Evolutionary conservation across 2,888 invertebrate species (phyloP).

Genomic region (Melikaiella ostensackeni): DNA sequence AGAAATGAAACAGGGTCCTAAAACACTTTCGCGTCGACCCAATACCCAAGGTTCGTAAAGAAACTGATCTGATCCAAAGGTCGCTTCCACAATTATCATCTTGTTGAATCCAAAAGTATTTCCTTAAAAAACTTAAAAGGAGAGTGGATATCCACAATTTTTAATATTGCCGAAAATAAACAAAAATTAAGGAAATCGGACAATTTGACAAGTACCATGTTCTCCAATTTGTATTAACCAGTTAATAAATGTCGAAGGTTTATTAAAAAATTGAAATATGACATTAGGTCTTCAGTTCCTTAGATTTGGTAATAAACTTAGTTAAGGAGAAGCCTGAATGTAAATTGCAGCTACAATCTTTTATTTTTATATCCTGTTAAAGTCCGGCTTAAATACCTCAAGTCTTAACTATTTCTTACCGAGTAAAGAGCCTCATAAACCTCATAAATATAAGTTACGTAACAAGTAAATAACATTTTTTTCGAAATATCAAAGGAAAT

Average conservation of each 20-base stretch:
- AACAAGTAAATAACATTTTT: constrained; percentile 4
- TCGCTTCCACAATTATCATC: constrained; percentile 22
- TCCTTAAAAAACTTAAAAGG: background rate
- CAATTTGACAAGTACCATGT: no score
- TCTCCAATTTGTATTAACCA: no score
- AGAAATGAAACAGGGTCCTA: constrained; percentile 72
- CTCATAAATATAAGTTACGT: background rate
- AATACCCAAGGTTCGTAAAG: constrained; percentile 73
- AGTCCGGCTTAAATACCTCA: constrained; percentile 2
- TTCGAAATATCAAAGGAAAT: background rate
- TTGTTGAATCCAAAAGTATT: constrained; percentile 17
- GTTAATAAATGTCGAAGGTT: no score
- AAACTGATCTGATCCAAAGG: constrained; percentile 12
- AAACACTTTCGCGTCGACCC: constrained; percentile 70
- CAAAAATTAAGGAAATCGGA: no score
- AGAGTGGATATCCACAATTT: background rate
- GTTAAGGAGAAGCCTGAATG: background rate
- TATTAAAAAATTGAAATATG: background rate
- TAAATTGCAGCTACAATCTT: background rate
- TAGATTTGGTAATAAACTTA: background rate
- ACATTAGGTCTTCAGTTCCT: background rate
- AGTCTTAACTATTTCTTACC: background rate
- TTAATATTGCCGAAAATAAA: background rate
- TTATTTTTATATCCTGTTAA: background rate
- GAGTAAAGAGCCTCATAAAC: background rate